Evolutionary conservation across 2,113 vertebrate genomes (phyloP), one percentile per base, ranked within the genome.

Genomic region (Tinamus guttatus): DNA sequence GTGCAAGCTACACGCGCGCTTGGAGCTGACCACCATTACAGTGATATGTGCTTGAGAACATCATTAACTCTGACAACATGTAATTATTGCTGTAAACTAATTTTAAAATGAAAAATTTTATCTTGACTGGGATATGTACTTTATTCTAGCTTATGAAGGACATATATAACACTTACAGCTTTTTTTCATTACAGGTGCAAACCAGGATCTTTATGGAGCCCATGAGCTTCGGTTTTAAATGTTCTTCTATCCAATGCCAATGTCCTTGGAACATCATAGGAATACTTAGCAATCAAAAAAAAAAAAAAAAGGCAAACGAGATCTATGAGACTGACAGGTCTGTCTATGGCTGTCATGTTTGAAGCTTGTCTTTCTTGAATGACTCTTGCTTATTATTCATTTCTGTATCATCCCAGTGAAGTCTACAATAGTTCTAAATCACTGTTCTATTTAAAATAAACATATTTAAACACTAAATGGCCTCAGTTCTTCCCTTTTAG

Each of bases 351-450:
- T 96, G 94, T 96, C 92, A 95, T 96, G 95, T 95, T 94, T 96
- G 96, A 96, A 96, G 95, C 95, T 96, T 97, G 96, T 95, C 94
- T 96, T 92, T 96, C 95, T 97, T 95, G 95, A 95, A 87, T 97
- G 95, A 96, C 96, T 95, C 95, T 95, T 85, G 77, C 91, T 91
- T 95, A 85, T 91, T 94, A 88, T 88, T 96, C 92, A 90, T 73
- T 81, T 84, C 93, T 85, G 88, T 59, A 88, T 96, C 90, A 97
- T 95, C 94, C 94, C 95, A 97, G 94, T 96, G 95, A 96, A 96
- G 93, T 95, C 96, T 96, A 96, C 96, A 96, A 95, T 95, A 96
- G 89, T 96, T 97, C 95, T 90, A 96, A 97, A 95, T 93, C n/a
- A 80, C 88, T 95, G 94, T 90, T 86, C 95, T 96, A 96, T 96